Evolutionary conservation across 2,888 invertebrate species (phyloP).

Genomic region (Cancer borealis): DNA sequence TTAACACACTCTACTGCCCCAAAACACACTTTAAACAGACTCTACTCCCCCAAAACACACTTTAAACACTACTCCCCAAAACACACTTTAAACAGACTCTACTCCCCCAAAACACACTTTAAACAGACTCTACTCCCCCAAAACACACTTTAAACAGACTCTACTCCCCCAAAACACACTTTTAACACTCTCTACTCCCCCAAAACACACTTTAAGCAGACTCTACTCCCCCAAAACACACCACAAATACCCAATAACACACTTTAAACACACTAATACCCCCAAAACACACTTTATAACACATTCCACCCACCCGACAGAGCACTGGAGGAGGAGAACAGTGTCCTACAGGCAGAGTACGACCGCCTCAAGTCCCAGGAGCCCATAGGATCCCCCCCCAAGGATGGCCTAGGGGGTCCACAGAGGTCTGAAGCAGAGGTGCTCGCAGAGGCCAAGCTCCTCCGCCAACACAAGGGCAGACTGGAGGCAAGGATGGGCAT

Average conservation of each 20-base stretch:
- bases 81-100: no score
- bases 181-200: no score
- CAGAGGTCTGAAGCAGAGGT: constrained; percentile 84
- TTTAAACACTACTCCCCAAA: no score
- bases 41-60: no score
- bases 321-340: constrained; percentile 97
- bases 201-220: background rate
- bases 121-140: no score
- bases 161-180: background rate
- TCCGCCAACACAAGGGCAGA: constrained; percentile 97
- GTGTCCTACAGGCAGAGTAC: constrained; percentile 95
- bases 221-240: background rate
- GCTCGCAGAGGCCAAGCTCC: constrained; percentile 95
- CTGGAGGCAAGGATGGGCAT: constrained; percentile 99
- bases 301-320: constrained; percentile 78
- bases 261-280: background rate
- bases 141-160: background rate
- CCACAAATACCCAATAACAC: background rate
- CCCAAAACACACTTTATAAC: background rate
- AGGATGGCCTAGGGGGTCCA: constrained; percentile 52
- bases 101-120: no score
- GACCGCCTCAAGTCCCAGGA: constrained; percentile 86
- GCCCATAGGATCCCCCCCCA: constrained; percentile 79
- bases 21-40: no score
- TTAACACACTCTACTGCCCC: no score